Evolutionary conservation across 2,113 vertebrate genomes (phyloP).

Genomic region (Bufo gargarizans): DNA sequence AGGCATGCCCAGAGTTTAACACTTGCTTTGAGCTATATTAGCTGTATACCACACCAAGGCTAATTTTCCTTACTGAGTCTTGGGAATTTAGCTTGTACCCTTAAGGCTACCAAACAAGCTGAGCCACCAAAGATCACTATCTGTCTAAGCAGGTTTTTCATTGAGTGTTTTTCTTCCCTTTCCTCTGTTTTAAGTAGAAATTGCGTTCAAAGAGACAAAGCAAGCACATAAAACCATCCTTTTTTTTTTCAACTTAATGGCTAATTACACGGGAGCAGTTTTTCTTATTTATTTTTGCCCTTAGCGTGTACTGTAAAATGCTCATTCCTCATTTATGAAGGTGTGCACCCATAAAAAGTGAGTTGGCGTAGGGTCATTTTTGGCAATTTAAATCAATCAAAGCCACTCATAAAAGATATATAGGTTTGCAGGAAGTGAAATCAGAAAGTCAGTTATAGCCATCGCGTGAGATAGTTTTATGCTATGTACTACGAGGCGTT

Average conservation of each 20-base stretch:
- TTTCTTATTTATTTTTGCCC: not conserved
- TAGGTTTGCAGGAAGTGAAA: not conserved
- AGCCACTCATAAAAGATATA: not conserved
- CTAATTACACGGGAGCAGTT: not conserved
- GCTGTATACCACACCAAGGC: slow-evolving; percentile 37
- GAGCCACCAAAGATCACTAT: slow-evolving; percentile 43
- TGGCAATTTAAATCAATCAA: slow-evolving; percentile 2
- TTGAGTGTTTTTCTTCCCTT: not conserved
- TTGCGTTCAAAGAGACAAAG: not conserved
- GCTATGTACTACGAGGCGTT: too few species aligned
- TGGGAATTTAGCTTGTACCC: slow-evolving; percentile 45
- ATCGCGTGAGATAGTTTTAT: not conserved
- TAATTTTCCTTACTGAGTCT: slow-evolving; percentile 43
- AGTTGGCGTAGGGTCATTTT: not conserved
- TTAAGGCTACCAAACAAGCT: slow-evolving; percentile 42
- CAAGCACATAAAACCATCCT: slow-evolving; percentile 1
- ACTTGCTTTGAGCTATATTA: slow-evolving; percentile 45
- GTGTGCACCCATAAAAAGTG: not conserved
- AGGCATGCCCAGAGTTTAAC: slow-evolving; percentile 52
- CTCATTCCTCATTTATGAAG: not conserved
- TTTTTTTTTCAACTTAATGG: not conserved
- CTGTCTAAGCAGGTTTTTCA: slow-evolving; percentile 28
- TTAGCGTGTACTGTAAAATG: not conserved
- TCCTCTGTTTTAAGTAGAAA: not conserved
- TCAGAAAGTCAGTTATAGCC: not conserved